Evolutionary conservation across 1,140 invertebrate species (phyloP).

Genomic region (Calliphora vicina): DNA sequence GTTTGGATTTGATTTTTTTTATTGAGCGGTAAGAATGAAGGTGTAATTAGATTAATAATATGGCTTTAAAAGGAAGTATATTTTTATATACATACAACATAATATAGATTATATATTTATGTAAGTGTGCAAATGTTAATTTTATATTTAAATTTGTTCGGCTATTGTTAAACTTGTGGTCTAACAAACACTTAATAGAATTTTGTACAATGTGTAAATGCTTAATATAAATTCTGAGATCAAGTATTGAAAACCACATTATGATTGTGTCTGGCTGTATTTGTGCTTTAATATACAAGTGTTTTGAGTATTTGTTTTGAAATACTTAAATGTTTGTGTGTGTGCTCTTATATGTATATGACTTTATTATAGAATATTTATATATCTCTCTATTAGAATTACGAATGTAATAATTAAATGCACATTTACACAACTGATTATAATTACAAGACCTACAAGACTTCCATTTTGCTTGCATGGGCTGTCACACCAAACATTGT

Average conservation of each 20-base stretch:
- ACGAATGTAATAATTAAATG: not conserved
- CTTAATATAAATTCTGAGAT: no score
- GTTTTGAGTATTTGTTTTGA: not conserved
- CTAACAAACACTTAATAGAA: not conserved
- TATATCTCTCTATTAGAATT: not conserved
- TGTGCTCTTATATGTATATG: not conserved
- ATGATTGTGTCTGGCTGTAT: no score
- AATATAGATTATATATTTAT: no score
- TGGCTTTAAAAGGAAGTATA: no score
- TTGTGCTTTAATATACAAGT: not conserved
- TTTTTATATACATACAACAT: no score
- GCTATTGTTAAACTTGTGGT: not conserved
- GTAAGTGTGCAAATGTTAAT: no score
- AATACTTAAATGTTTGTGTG: not conserved
- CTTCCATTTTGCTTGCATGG: no score
- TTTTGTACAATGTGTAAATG: not conserved
- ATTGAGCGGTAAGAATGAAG: not conserved
- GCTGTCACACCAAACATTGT: no score
- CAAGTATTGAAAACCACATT: no score
- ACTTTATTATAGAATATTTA: not conserved
- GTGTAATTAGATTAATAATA: no score
- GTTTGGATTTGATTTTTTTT: not conserved
- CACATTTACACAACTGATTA: not conserved
- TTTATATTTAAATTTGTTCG: no score
- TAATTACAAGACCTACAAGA: not conserved